These are phyloP conservation scores for Melipona beecheii DNA, from an alignment of 2,888 invertebrate species.

Conservation along the genomic window DNA sequence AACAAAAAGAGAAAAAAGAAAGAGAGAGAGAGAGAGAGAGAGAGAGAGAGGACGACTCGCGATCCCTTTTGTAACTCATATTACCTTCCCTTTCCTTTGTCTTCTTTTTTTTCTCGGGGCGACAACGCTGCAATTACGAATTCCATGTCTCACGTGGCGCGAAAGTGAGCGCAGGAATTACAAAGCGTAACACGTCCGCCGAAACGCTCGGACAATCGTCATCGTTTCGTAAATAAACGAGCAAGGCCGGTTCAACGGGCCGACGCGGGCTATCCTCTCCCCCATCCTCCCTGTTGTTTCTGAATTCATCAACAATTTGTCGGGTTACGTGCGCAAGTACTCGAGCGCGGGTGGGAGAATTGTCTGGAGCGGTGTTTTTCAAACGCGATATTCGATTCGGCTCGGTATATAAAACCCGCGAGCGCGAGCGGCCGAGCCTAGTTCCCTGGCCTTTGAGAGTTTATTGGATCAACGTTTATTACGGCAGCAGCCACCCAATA, in stretches of 20 bases:
- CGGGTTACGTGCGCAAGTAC: conserved; percentile 5
- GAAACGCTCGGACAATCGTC: conserved; percentile 27
- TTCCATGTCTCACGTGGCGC: neutral
- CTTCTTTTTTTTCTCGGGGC: no score
- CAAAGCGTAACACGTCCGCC: conserved; percentile 40
- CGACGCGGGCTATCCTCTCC: neutral
- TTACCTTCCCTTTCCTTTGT: neutral
- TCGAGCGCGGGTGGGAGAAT: conserved; percentile 24
- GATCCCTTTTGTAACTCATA: neutral
- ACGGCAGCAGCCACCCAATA: conserved; percentile 23
- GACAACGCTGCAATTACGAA: neutral
- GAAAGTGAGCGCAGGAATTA: conserved; percentile 36
- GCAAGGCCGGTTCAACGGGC: conserved; percentile 1
- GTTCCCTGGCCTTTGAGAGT: conserved; percentile 61
- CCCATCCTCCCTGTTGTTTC: conserved; percentile 29
- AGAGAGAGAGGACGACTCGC: neutral
- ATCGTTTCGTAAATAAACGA: conserved; percentile 39
- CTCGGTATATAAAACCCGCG: conserved; percentile 37
- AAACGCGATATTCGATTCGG: conserved; percentile 62
- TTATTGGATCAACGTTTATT: conserved; percentile 68
- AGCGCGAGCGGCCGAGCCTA: neutral
- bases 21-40: no score
- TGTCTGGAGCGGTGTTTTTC: conserved; percentile 32
- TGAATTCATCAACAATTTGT: conserved; percentile 52
- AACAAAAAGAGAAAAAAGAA: neutral